Evolutionary conservation across 2,888 invertebrate genomes (phyloP), one percentile per base, ranked within the genome.

Genomic region (Elysia crispata): DNA sequence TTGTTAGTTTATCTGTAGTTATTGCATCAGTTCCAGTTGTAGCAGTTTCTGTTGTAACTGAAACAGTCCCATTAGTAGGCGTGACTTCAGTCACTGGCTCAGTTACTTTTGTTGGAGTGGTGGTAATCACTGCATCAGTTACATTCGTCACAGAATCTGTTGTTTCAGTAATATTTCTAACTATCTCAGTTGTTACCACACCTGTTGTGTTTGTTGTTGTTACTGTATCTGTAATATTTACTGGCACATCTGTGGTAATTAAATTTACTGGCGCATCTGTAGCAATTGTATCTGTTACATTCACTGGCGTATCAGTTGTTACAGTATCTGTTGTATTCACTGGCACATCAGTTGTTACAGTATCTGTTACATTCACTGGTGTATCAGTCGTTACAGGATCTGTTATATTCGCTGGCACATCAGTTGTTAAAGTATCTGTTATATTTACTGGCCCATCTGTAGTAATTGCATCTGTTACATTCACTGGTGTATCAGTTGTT

Each of bases 261-360:
- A 33, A 33, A 50, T 67, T 72, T 25, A 20, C 74, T 30, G 64
- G 41, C 25, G 41, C 25, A 72, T 70, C 41, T 25, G 76, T 72
- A 64, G 76, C 75, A n/a, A 50, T 18, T 18, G 41, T 11, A 41
- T 41, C 41, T 3, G 76, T 30, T 25, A 28, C n/a, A 28, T 73
- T 73, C 25, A 13, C 20, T n/a, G 73, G 64, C 70, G 57, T 25
- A 70, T 54, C 18, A 6, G 75, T 57, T 20, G 79, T 76, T n/a
- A 49, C 31, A 50, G 66, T 79, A 28, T 31, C 25, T 66, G 33
- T 28, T 79, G 41, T 11, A 41, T 41, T 41, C 11, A 41, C 49
- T 57, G 25, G 79, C 49, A 6, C 41, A 15, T 25, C 64, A 25
- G 80, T 77, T 54, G 77, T 80, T 15, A 62, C 41, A 41, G 41